A percentile compares a stretch with the other conserved stretches of the same genome.
phyloP scores from a whole-genome alignment of 2,888 invertebrate species.

The Rhopalosiphum nymphaeae region DNA sequence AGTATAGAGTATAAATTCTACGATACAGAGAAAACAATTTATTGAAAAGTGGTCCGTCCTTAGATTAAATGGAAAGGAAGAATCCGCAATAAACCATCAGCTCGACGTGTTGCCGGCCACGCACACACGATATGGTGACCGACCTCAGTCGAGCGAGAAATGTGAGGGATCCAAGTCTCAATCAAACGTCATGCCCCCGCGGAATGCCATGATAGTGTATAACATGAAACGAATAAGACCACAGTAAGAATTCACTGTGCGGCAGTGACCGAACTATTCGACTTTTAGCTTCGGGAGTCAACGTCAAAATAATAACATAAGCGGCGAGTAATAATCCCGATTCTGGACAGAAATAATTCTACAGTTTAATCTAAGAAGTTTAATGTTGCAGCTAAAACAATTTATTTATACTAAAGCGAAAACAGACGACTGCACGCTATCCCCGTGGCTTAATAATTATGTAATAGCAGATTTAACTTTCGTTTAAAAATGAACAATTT shows the following conservation, averaged over 20 bases:
- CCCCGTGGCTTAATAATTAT: neutral
- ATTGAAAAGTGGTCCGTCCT: neutral
- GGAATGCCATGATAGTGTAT: neutral
- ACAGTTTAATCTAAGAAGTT: neutral
- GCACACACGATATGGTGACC: neutral
- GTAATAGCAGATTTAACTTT: neutral
- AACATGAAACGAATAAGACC: neutral
- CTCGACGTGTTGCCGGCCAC: neutral
- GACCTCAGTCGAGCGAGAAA: no score
- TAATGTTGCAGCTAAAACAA: neutral
- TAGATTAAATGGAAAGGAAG: neutral
- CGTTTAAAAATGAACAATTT: neutral
- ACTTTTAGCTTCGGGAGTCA: neutral
- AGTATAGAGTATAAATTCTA: neutral
- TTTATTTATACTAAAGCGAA: neutral
- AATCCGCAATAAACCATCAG: slow-evolving; percentile 9
- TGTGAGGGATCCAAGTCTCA: neutral
- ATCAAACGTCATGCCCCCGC: neutral
- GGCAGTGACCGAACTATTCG: neutral
- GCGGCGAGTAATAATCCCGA: neutral
- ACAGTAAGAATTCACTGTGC: neutral
- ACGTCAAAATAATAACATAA: neutral
- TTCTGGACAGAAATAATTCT: neutral
- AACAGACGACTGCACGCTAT: neutral
- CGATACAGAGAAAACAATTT: neutral